Evolutionary conservation across 1,140 invertebrate genomes (phyloP), one percentile per base, ranked within the genome.

Genomic region (Caerostris extrusa): DNA sequence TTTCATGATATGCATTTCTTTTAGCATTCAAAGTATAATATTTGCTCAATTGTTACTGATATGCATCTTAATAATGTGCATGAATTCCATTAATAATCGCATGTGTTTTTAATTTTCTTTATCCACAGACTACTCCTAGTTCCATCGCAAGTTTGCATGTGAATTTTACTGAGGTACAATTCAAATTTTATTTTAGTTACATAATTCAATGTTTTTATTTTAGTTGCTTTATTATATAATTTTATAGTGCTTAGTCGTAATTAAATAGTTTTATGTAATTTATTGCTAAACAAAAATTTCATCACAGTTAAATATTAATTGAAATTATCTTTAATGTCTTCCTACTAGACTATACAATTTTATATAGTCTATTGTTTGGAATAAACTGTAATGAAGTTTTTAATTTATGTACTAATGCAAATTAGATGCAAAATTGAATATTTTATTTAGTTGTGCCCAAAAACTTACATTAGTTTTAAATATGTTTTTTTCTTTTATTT

Each of bases 401-500:
- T 7, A 87, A 83, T 50, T 55, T 64, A n/a, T 50, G 19, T 71
- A 71, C 19, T 87, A 87, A 77, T 93, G 64, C 91, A 71, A 34
- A 56, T 86, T 92, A 85, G 34, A 56, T 87, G 50, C 17, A 56
- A 83, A 58, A n/a, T 57, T 57, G 19, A 56, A 7, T 81, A 81
- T 56, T 77, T 93, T 81, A 81, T 81, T 93, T 93, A 93, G 92
- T 93, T 93, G 92, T 93, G 92, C 92, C 92, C 92, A 93, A 67
- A 85, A 64, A 7, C 55, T 88, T 17, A 19, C 64, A 64, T 50
- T 88, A 50, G 86, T 50, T 61, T 64, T 61, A 17, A 57, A 64
- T 88, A 50, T 88, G 58, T 88, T 58, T 50, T 34, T 81, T 19
- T 81, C 19, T 34, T 34, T 85, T 85, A 3, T 57, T 85, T 88